Base-by-base conservation (phyloP, 2,888 invertebrate genomes). In the Ormyrus nitidulus region DNA sequence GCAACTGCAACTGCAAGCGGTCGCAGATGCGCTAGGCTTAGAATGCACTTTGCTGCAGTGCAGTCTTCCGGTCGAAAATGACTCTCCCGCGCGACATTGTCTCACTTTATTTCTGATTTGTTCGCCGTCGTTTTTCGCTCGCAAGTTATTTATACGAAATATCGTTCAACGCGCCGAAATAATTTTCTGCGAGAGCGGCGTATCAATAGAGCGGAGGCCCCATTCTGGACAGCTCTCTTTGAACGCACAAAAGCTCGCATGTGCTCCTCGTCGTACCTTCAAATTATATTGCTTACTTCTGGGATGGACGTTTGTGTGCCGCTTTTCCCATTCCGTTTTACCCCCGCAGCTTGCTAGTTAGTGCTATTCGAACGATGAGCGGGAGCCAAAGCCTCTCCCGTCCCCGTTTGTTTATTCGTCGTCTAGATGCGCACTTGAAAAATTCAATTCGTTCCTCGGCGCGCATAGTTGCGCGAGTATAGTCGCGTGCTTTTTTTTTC, bases 1-100 rank as follows among this genome's bases (percentile, higher is more conserved):
- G 78, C 77, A 80, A 82, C 80, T 78, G 80, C 78, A 81, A 69
- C 79, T 80, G 81, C 77, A 70, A 82, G 80, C 73, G 84, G 82
- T 83, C 81, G 82, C 87, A 87, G 86, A 87, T 87, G 84, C 83
- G 83, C 85, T 85, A 85, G 86, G 86, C 86, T 86, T 84, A 84
- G 83, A 84, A 85, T 86, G 85, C 86, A 87, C 86, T 88, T 87
- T 88, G 85, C 86, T 87, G 88, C 88, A 87, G 68, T 84, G 83
- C 84, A 83, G 83, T 78, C 77, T 80, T 61, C 54, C 65, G 76
- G 68, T 64, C 77, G 73, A 78, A 81, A 83, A 84, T 83, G 81
- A 83, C 83, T 80, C 62, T 53, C 49, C 53, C 53, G 6, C 64
- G 44, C 11, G 34, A n/a, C 7, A 53, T 54, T n/a, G 49, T 66